Percentiles rank a stretch among this genome's conserved stretches.
Evolutionary conservation across 2,113 vertebrate species (phyloP).

Genomic region (Pantherophis guttatus): DNA sequence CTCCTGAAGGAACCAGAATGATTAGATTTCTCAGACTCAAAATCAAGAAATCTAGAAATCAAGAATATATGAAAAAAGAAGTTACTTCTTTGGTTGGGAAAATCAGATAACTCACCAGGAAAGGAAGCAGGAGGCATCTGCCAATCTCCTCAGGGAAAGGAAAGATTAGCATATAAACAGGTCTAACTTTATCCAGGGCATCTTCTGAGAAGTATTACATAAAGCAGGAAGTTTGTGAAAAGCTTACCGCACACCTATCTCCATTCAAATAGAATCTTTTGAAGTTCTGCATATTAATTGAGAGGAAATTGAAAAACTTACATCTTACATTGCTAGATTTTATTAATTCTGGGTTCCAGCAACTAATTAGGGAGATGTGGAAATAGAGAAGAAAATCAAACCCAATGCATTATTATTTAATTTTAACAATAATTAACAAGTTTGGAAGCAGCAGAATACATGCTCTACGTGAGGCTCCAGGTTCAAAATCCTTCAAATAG

Average conservation of each 20-base stretch:
- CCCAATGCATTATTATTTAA: background rate
- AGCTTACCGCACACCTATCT: background rate
- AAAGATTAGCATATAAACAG: conserved; percentile 16
- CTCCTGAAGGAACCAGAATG: background rate
- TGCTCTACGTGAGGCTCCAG: background rate
- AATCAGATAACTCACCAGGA: background rate
- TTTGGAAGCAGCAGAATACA: background rate
- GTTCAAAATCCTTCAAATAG: background rate
- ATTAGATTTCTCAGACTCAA: background rate
- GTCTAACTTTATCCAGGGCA: conserved; percentile 23
- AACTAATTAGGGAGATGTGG: conserved; percentile 2
- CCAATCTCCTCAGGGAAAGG: conserved; percentile 13
- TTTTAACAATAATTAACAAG: background rate
- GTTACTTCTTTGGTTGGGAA: background rate
- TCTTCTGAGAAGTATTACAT: conserved; percentile 30
- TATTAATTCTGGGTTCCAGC: conserved; percentile 6
- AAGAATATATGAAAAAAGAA: background rate
- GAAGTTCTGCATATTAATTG: conserved; percentile 16
- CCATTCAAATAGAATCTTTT: conserved; percentile 2
- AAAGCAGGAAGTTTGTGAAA: conserved; percentile 11
- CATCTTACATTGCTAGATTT: conserved; percentile 9
- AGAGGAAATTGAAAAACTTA: conserved; percentile 32
- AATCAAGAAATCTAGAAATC: no score
- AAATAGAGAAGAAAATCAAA: background rate
- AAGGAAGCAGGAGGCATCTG: background rate